These are phyloP conservation scores for Xenus cinereus DNA, from an alignment of 2,113 vertebrate species.

Conservation along the genomic window DNA sequence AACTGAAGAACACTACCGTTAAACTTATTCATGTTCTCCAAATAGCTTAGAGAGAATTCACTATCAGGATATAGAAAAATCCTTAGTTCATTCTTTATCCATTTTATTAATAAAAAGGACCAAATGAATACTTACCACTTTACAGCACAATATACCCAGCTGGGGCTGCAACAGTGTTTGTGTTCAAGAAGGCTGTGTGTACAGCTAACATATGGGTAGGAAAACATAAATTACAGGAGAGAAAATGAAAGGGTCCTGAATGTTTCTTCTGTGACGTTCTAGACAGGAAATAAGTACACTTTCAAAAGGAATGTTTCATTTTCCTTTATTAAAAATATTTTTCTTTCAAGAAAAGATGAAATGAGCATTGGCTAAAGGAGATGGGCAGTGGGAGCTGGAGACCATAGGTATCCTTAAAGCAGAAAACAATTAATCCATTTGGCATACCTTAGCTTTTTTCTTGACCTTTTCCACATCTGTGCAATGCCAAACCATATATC, in stretches of 20 bases:
- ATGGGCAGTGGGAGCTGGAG: neutral
- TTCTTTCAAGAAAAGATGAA: conserved; percentile 1
- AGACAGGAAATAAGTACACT: neutral
- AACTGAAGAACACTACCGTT: neutral
- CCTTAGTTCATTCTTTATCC: neutral
- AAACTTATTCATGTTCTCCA: neutral
- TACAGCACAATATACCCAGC: neutral
- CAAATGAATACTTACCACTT: neutral
- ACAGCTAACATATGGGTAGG: neutral
- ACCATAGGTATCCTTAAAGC: neutral
- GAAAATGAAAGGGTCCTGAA: conserved; percentile 14
- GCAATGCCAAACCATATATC: neutral
- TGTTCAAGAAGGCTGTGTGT: neutral
- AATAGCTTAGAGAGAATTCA: neutral
- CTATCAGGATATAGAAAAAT: neutral
- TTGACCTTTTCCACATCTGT: neutral
- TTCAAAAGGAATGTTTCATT: neutral
- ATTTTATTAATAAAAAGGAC: neutral
- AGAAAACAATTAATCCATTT: neutral
- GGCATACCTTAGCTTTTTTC: neutral
- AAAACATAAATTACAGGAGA: neutral
- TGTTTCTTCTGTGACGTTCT: neutral
- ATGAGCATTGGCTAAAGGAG: neutral
- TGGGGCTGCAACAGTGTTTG: neutral
- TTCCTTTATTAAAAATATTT: conserved; percentile 30